Base-by-base conservation (phyloP, 2,797 vertebrate genomes). In the Tachyglossus aculeatus region DNA sequence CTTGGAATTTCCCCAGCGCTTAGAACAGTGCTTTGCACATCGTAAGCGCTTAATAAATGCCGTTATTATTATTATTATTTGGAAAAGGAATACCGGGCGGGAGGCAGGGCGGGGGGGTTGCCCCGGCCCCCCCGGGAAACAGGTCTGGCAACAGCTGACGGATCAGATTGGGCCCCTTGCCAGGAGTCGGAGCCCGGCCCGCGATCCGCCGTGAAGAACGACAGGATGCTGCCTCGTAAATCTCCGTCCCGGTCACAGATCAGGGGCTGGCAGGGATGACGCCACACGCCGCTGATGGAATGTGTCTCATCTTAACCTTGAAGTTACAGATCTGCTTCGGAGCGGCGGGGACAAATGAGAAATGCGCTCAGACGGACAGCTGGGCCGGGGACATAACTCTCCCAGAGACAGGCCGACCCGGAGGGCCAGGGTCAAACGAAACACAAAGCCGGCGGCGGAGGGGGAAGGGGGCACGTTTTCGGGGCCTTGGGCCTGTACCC, bases 271-370 rank as follows among this genome's bases (percentile, higher is more conserved):
- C 85, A 80, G 81, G 74, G 80, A 85, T 87, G 85, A 85, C 80
- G 80, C n/a, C n/a, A 85, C 85, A 87, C 55, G 79, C 78, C 78
- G 78, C 80, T 85, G 80, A 85, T 83, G 80, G 85, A 87, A 85
- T 81, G 80, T 83, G 80, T 87, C 82, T 83, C 85, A 83, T 81
- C 82, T 83, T 83, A 87, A 87, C 85, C 85, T 85, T 85, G 82
- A 87, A 87, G 85, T 81, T 83, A 80, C 76, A 85, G 85, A 87
- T 85, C 71, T 76, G 73, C 71, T 87, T 82, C 73, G 80, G 78
- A 83, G 68, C 78, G 69, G 82, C 71, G 83, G 76, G 67, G 71
- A 87, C 80, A 87, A 87, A 87, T 85, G 78, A 87, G 78, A 87
- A 85, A 83, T 78, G 71, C 71, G 76, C 62, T 62, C 78, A 78